These are phyloP conservation scores for Eudasyphora cyanicolor DNA, from an alignment of 2,888 invertebrate genomes.

Conservation along the genomic window DNA sequence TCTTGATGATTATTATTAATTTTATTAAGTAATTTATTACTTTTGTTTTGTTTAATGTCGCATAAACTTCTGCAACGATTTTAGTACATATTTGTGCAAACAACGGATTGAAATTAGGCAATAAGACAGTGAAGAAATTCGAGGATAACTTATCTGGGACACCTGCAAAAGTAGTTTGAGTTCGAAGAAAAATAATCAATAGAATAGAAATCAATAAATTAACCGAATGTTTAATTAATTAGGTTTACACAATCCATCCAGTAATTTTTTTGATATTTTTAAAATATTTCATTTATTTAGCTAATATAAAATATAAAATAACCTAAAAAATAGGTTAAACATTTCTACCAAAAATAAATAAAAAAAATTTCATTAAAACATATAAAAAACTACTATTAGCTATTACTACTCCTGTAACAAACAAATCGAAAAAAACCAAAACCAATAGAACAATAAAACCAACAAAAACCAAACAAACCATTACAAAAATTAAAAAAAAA, in stretches of 20 bases:
- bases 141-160: too few relatives aligned
- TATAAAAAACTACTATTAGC: conserved; percentile 32
- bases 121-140: too few relatives aligned
- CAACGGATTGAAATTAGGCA: too few relatives aligned
- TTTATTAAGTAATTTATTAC: too few relatives aligned
- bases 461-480: conserved; percentile 25
- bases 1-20: too few relatives aligned
- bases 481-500: conserved; percentile 4
- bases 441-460: conserved; percentile 28
- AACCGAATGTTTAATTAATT: conserved; percentile 41
- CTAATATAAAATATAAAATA: conserved; percentile 24
- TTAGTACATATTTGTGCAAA: too few relatives aligned
- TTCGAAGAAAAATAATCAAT: conserved; percentile 30
- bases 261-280: conserved; percentile 49
- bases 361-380: conserved; percentile 5
- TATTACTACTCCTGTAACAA: conserved; percentile 22
- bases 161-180: background rate
- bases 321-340: conserved; percentile 26
- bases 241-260: conserved; percentile 61
- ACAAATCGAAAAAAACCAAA: conserved; percentile 13
- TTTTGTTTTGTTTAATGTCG: too few relatives aligned
- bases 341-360: conserved; percentile 22
- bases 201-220: background rate
- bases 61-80: too few relatives aligned
- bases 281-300: conserved; percentile 33